Conservation (phyloP, 2,888 invertebrate genomes). For the Ceramica pisi region DNA sequence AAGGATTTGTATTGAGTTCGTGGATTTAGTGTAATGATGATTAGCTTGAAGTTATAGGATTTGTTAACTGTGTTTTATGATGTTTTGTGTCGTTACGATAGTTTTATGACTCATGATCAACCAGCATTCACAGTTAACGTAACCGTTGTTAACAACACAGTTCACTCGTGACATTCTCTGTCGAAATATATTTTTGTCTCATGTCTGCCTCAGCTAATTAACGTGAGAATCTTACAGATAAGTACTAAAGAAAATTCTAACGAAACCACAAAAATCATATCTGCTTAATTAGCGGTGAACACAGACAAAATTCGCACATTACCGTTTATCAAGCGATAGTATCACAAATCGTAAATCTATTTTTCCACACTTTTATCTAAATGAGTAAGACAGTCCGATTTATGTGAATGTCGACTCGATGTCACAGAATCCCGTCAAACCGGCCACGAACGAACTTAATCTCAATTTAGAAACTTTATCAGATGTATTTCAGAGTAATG, state of each 20-base stretch:
- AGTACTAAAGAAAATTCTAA: constrained; percentile 5
- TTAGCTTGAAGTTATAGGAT: constrained; percentile 36
- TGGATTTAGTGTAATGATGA: constrained; percentile 54
- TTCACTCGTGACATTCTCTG: constrained; percentile 6
- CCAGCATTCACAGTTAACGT: neutral
- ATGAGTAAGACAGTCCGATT: constrained; percentile 53
- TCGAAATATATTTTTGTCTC: neutral
- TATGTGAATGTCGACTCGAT: constrained; percentile 60
- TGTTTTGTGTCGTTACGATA: constrained; percentile 9
- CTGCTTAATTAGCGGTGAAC: constrained; percentile 28
- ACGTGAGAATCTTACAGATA: constrained; percentile 24
- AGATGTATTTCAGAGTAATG: constrained; percentile 46
- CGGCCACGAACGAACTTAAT: constrained; percentile 47
- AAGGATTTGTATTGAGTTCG: constrained; percentile 59
- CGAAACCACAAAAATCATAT: constrained; percentile 18
- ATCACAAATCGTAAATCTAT: constrained; percentile 63
- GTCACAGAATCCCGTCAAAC: constrained; percentile 52
- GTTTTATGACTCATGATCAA: neutral
- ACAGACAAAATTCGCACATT: constrained; percentile 43
- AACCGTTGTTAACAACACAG: neutral
- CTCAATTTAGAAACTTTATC: constrained; percentile 61
- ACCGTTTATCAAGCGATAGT: constrained; percentile 38
- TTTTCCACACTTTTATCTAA: constrained; percentile 57
- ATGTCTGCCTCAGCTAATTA: constrained; percentile 6
- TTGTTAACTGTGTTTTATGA: constrained; percentile 27